Base-by-base conservation (phyloP, 2,888 invertebrate species). In the Barypeithes pellucidus region DNA sequence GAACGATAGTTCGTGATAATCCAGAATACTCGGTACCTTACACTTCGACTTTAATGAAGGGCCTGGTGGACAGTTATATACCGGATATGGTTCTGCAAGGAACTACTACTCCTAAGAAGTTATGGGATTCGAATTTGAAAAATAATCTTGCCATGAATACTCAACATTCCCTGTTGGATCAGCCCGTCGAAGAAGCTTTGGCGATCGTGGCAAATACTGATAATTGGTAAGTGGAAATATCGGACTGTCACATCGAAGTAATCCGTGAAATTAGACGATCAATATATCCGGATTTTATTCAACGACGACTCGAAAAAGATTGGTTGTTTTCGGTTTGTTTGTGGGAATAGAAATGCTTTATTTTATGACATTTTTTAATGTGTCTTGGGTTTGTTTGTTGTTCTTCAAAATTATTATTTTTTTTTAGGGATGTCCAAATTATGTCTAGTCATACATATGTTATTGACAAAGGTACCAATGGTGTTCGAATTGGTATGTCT, bases 191-290 rank as follows among this genome's bases (percentile, higher is more conserved):
- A 62, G 95, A 95, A 85, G 91, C 95, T 61, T 89, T 95, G 47
- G 95, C 95, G 76, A 92, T 97, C 75, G 88, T 96, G 36, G 96
- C 94, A 0, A 92, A 94, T 82, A 89, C 91, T 76, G 92, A 93
- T 81, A 92, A 91, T 62, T 96, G 96, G 95, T 94, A 87, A 59
- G 54, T 59, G 12, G 11, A 24, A 4, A 24, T 5, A 24, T 24
- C 24, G 5, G n/a, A n/a, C n/a, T n/a, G n/a, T n/a, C n/a, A n/a
- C n/a, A n/a, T n/a, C n/a, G n/a, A n/a, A n/a, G n/a, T n/a, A n/a
- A n/a, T n/a, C n/a, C n/a, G n/a, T n/a, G n/a, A n/a, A n/a, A n/a
- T n/a, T n/a, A n/a, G n/a, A n/a, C n/a, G n/a, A n/a, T n/a, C n/a
- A n/a, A n/a, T n/a, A n/a, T n/a, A n/a, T n/a, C n/a, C n/a, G n/a